Percentiles rank a stretch among this genome's conserved stretches.
These are phyloP conservation scores for Euschistus heros DNA, from an alignment of 1,140 invertebrate species.

Conservation along the genomic window DNA sequence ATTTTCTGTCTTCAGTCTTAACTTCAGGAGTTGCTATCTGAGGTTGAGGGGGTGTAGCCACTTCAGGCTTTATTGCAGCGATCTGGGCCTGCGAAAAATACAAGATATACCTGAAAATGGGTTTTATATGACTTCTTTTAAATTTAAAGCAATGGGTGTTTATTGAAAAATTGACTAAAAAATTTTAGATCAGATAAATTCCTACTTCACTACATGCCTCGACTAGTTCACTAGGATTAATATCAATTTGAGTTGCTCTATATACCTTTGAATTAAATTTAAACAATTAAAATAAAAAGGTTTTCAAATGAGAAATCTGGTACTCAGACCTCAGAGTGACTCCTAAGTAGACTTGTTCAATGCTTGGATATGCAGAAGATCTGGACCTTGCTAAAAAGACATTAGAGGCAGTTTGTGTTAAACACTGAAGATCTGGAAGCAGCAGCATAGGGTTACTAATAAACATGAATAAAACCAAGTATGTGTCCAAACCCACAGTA, in stretches of 20 bases:
- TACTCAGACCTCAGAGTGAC: too few species aligned
- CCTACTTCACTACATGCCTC: too few species aligned
- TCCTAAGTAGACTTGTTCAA: not conserved
- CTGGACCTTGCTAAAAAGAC: not conserved
- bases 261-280: not conserved
- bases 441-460: not conserved
- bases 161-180: too few species aligned
- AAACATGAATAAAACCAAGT: not conserved
- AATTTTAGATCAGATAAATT: too few species aligned
- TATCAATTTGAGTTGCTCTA: not conserved
- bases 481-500: not conserved
- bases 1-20: not conserved
- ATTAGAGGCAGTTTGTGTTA: not conserved
- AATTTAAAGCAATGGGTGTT: too few species aligned
- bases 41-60: not conserved
- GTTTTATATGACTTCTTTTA: not conserved
- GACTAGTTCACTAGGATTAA: too few species aligned
- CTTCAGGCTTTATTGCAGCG: conserved; percentile 3
- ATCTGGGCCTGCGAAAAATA: not conserved
- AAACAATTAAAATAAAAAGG: not conserved
- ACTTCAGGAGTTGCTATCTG: not conserved
- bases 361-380: not conserved
- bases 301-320: not conserved
- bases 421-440: not conserved
- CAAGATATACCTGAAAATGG: not conserved